Conservation (phyloP, 2,797 vertebrate genomes). For the Siniperca scherzeri region DNA sequence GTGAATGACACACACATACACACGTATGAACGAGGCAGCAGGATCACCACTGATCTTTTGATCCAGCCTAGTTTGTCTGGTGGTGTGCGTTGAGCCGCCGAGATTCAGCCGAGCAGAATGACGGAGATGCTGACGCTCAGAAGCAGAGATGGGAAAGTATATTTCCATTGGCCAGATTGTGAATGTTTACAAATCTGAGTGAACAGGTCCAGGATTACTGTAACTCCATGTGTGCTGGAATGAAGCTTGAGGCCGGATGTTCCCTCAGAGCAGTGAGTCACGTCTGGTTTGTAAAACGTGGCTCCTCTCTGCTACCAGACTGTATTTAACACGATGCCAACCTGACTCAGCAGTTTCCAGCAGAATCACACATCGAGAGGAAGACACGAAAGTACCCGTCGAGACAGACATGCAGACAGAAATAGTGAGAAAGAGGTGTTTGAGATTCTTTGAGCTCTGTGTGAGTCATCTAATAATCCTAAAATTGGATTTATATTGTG, state of each 20-base stretch:
- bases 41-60: constrained; percentile 64
- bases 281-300: constrained; percentile 69
- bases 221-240: constrained; percentile 57
- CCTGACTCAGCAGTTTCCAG: constrained; percentile 78
- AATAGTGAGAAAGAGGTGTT: constrained; percentile 6
- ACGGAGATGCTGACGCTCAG: constrained; percentile 41
- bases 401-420: constrained; percentile 13
- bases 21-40: constrained; percentile 37
- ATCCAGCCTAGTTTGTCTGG: constrained; percentile 60
- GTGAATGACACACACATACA: constrained; percentile 15
- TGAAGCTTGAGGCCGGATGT: constrained; percentile 50
- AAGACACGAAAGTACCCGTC: constrained; percentile 24
- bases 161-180: constrained; percentile 52
- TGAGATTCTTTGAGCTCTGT: constrained; percentile 21
- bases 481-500: constrained; percentile 43
- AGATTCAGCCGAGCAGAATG: constrained; percentile 30
- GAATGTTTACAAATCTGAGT: constrained; percentile 57
- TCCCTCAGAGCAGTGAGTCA: constrained; percentile 73
- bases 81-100: constrained; percentile 19
- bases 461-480: constrained; percentile 39
- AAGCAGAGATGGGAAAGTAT: constrained; percentile 29
- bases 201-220: constrained; percentile 63
- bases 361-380: constrained; percentile 32
- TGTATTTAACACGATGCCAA: constrained; percentile 66
- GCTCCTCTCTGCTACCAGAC: constrained; percentile 63